These are phyloP conservation scores for Enteromius anoplus DNA, from an alignment of 2,797 vertebrate species.

Conservation along the genomic window DNA sequence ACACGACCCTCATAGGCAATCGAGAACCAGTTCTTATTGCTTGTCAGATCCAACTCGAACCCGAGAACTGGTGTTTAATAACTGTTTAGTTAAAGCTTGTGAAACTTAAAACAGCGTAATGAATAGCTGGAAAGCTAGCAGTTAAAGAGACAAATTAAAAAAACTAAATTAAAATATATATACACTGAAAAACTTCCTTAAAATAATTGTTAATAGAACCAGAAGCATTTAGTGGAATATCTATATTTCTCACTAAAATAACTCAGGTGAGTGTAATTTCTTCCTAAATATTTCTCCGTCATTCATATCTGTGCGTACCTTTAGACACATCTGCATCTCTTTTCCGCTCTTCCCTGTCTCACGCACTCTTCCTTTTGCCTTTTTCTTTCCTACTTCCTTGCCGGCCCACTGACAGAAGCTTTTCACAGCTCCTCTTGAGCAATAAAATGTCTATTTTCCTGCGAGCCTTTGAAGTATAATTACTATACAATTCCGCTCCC, in stretches of 20 bases:
- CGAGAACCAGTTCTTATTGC: slow-evolving; percentile 8
- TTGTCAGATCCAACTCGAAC: background rate
- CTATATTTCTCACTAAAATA: background rate
- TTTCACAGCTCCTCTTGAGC: slow-evolving; percentile 62
- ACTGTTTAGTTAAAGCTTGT: background rate
- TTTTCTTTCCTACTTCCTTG: slow-evolving; percentile 31
- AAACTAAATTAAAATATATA: background rate
- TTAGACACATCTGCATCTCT: slow-evolving; percentile 37
- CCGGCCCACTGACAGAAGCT: slow-evolving; percentile 49
- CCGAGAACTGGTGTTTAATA: slow-evolving; percentile 10
- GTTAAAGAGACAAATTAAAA: background rate
- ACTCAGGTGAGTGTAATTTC: slow-evolving; percentile 10
- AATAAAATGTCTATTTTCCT: slow-evolving; percentile 68
- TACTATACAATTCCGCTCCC: slow-evolving; percentile 76
- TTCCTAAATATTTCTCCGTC: background rate
- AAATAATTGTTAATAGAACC: background rate
- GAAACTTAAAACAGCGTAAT: background rate
- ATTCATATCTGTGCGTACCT: slow-evolving; percentile 31
- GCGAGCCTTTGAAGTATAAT: slow-evolving; percentile 78
- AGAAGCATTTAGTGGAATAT: background rate
- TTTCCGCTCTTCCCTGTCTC: slow-evolving; percentile 10
- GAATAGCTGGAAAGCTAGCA: background rate
- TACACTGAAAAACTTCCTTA: background rate
- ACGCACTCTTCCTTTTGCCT: slow-evolving; percentile 23
- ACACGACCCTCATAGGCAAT: slow-evolving; percentile 10